These are phyloP conservation scores for Enteromius fasciolatus DNA, from an alignment of 2,797 vertebrate genomes.

Conservation along the genomic window DNA sequence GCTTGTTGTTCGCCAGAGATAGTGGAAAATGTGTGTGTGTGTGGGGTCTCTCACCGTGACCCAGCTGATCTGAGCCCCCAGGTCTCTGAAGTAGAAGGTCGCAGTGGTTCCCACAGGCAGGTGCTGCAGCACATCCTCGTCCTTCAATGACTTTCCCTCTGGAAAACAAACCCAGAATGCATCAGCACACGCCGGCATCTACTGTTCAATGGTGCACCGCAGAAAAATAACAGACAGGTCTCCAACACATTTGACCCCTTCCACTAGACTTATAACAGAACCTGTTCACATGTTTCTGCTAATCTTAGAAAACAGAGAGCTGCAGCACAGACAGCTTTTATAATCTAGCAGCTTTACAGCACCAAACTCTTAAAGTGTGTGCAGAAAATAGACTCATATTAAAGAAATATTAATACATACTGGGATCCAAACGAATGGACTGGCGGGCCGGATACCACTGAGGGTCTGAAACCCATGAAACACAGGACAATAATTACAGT, in stretches of 20 bases:
- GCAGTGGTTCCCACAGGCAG: conserved; percentile 94
- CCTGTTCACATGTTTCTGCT: background rate
- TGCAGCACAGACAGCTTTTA: background rate
- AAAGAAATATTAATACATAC: conserved; percentile 73
- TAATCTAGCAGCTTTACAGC: background rate
- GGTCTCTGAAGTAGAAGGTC: conserved; percentile 93
- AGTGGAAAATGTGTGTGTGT: background rate
- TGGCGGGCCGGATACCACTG: conserved; percentile 95
- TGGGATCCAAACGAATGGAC: conserved; percentile 91
- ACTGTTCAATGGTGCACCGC: background rate
- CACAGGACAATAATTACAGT: background rate
- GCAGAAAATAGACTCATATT: background rate
- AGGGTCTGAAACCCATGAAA: conserved; percentile 79
- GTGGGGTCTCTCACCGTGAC: conserved; percentile 84
- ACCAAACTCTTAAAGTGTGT: background rate
- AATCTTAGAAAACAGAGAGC: background rate
- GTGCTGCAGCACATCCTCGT: conserved; percentile 92
- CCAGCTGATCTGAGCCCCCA: conserved; percentile 97
- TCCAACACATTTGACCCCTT: no score
- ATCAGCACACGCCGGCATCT: background rate
- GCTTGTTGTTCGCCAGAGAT: background rate
- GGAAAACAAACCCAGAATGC: conserved; percentile 50
- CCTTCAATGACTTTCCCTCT: conserved; percentile 94
- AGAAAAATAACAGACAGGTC: background rate
- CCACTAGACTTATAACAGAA: no score